These are phyloP conservation scores for Chouioia cunea DNA, from an alignment of 2,888 invertebrate species.

Conservation along the genomic window DNA sequence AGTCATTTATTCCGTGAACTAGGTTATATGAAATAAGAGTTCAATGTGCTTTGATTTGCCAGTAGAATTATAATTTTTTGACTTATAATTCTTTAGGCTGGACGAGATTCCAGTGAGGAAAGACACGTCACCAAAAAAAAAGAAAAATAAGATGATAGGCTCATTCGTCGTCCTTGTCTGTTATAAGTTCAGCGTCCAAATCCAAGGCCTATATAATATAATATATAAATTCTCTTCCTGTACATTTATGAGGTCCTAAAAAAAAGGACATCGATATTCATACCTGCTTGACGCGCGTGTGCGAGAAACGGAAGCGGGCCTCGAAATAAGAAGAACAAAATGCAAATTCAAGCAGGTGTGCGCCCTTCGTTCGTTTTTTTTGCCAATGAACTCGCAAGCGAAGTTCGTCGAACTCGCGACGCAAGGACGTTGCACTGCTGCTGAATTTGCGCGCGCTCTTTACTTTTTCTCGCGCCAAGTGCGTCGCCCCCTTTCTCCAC, in stretches of 20 bases:
- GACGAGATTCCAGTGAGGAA: slow-evolving; percentile 31
- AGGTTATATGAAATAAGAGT: slow-evolving; percentile 11
- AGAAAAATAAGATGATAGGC: slow-evolving; percentile 3
- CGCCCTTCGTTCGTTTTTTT: slow-evolving; percentile 3
- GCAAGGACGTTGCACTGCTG: slow-evolving; percentile 26
- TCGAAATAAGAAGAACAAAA: slow-evolving; percentile 47
- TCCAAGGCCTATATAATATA: slow-evolving; percentile 38
- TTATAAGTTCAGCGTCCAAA: slow-evolving; percentile 45
- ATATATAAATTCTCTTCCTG: slow-evolving; percentile 32
- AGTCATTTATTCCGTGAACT: not conserved
- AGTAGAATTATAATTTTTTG: not conserved
- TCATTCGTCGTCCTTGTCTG: slow-evolving; percentile 14
- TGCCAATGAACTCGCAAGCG: slow-evolving; percentile 38
- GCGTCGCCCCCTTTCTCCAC: slow-evolving; percentile 12
- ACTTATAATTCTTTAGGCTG: slow-evolving; percentile 16
- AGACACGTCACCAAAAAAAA: slow-evolving; percentile 26
- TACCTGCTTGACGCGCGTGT: not conserved
- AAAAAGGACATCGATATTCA: slow-evolving; percentile 35
- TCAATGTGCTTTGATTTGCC: slow-evolving; percentile 34
- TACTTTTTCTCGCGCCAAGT: not conserved
- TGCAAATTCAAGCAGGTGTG: slow-evolving; percentile 2
- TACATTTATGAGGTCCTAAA: too few species aligned
- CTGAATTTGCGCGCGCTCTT: slow-evolving; percentile 23
- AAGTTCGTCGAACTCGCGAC: slow-evolving; percentile 45
- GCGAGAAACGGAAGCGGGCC: slow-evolving; percentile 19